These are phyloP conservation scores for Pristionchus fissidentatus DNA, from an alignment of 2,888 invertebrate genomes.

Conservation along the genomic window DNA sequence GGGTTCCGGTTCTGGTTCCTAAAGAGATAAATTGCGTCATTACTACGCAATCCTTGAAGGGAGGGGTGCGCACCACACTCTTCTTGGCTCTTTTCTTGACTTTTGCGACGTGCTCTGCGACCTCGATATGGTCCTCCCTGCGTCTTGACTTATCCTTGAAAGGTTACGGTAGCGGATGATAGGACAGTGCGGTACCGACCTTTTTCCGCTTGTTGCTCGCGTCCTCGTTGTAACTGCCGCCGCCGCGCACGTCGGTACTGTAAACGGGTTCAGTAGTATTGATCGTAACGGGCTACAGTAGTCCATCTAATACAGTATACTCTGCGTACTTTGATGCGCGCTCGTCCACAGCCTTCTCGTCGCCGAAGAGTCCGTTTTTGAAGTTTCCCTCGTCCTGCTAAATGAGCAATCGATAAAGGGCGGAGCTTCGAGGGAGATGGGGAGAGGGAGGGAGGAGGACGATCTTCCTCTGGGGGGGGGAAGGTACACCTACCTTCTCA, in stretches of 20 bases:
- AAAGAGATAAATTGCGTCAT: conserved; percentile 26
- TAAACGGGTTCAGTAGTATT: neutral
- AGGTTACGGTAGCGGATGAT: neutral
- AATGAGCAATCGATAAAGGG: too few species aligned
- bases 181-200: neutral
- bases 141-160: too few species aligned
- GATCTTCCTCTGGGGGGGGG: too few species aligned
- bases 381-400: conserved; percentile 32
- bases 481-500: conserved; percentile 36
- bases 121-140: neutral
- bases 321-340: neutral
- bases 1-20: neutral
- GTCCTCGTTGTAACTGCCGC: neutral
- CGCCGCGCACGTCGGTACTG: conserved; percentile 25
- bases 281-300: neutral
- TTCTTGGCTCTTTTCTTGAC: neutral
- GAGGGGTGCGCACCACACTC: neutral
- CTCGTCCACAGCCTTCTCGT: conserved; percentile 14
- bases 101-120: neutral
- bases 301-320: neutral
- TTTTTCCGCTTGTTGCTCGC: conserved; percentile 9
- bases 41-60: neutral
- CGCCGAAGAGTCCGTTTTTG: conserved; percentile 31
- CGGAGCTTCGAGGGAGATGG: neutral
- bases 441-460: neutral